Percentiles rank a stretch among this genome's conserved stretches.
Conservation (phyloP, 2,113 vertebrate species). For the Picathartes gymnocephalus region DNA sequence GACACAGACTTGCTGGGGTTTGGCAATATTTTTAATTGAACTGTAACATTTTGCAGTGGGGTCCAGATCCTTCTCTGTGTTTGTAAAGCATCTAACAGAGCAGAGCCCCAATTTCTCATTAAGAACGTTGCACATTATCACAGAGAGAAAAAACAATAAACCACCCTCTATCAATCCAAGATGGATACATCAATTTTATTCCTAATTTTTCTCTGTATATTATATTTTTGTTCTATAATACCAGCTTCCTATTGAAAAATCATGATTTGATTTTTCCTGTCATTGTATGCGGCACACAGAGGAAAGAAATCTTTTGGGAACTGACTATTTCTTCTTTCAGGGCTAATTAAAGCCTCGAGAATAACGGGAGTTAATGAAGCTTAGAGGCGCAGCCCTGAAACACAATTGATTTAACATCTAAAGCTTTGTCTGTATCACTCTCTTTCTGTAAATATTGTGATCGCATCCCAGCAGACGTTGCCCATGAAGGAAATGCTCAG, state of each 20-base stretch:
- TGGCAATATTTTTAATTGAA: background rate
- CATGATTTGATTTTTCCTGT: background rate
- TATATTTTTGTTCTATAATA: background rate
- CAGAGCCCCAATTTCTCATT: background rate
- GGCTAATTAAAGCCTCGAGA: background rate
- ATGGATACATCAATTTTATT: background rate
- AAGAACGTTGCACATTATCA: background rate
- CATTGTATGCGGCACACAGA: background rate
- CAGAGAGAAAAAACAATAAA: background rate
- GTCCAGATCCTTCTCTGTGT: background rate
- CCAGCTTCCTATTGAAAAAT: background rate
- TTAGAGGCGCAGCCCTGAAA: background rate
- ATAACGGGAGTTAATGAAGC: background rate
- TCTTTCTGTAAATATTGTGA: background rate
- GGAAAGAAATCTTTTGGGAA: background rate
- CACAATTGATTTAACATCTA: background rate
- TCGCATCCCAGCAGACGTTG: background rate
- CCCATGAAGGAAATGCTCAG: background rate
- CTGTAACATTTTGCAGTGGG: background rate
- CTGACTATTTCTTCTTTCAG: background rate
- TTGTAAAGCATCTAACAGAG: background rate
- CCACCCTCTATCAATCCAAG: rapidly evolving
- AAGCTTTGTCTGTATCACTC: background rate
- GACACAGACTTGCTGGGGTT: background rate
- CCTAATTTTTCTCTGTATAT: background rate